Evolutionary conservation across 1,140 invertebrate genomes (phyloP).

Genomic region (Frieseomelitta varia): DNA sequence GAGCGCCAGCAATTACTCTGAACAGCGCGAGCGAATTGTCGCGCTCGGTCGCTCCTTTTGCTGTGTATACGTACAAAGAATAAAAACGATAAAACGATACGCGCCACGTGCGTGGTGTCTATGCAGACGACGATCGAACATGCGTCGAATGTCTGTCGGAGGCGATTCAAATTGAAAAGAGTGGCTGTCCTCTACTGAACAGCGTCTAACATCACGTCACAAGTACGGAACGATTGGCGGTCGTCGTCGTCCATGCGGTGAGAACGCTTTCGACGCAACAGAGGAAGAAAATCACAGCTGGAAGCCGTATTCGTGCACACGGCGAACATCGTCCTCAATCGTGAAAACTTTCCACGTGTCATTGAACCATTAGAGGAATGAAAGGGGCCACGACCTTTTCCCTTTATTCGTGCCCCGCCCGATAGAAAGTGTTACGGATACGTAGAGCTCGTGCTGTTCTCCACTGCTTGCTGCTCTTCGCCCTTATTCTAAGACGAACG

Average conservation of each 20-base stretch:
- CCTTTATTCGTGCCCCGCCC: not conserved
- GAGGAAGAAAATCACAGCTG: slow-evolving; percentile 46
- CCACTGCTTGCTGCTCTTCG: not conserved
- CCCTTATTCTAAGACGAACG: not conserved
- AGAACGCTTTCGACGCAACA: slow-evolving; percentile 16
- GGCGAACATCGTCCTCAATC: slow-evolving; percentile 11
- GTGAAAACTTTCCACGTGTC: slow-evolving; percentile 60
- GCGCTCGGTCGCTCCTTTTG: slow-evolving; percentile 13
- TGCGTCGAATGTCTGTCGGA: not conserved
- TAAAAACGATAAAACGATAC: not conserved
- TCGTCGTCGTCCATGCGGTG: not conserved
- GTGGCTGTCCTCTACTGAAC: not conserved
- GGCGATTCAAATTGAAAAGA: not conserved
- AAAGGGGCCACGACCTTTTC: slow-evolving; percentile 18
- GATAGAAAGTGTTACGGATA: slow-evolving; percentile 22
- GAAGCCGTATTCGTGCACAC: slow-evolving; percentile 15
- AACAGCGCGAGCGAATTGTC: slow-evolving; percentile 20
- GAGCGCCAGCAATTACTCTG: slow-evolving; percentile 11
- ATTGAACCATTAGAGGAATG: slow-evolving; percentile 42
- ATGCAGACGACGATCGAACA: not conserved
- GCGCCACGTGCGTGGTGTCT: slow-evolving; percentile 15
- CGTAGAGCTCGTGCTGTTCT: not conserved
- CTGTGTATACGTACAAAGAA: too few species aligned
- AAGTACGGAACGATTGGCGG: not conserved
- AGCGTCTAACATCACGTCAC: not conserved